phyloP scores from a whole-genome alignment of 2,797 vertebrate species.

The Leptodactylus fallax region DNA sequence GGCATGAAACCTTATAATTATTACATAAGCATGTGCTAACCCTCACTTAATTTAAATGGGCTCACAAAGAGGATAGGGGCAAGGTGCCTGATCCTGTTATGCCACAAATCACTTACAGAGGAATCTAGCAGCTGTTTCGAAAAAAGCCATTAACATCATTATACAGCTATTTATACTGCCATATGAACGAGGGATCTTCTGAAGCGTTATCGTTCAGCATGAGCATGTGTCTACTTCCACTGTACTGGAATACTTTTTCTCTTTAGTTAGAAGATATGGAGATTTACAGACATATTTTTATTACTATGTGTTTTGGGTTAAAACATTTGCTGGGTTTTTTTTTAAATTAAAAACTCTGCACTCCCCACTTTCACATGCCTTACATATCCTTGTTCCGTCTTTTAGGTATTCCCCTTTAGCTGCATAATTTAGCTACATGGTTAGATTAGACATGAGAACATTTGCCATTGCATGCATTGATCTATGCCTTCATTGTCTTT shows the following conservation, averaged over 20 bases:
- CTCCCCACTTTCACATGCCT: too few relatives aligned
- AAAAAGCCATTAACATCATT: slow-evolving; percentile 31
- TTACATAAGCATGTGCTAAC: slow-evolving; percentile 54
- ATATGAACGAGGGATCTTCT: background rate
- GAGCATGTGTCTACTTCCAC: background rate
- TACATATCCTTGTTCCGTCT: too few relatives aligned
- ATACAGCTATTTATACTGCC: slow-evolving; percentile 12
- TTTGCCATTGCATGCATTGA: too few relatives aligned
- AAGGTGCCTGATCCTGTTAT: slow-evolving; percentile 20
- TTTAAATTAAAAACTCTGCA: background rate
- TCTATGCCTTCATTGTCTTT: too few relatives aligned
- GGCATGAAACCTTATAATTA: slow-evolving; percentile 54
- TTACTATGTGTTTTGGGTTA: too few relatives aligned
- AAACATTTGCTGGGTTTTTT: too few relatives aligned
- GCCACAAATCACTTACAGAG: slow-evolving; percentile 27
- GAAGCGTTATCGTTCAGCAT: background rate
- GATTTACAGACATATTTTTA: background rate
- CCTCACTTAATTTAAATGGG: slow-evolving; percentile 37
- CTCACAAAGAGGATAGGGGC: slow-evolving; percentile 30
- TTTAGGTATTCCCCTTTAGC: too few relatives aligned
- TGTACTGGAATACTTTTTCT: background rate
- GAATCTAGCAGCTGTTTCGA: slow-evolving; percentile 36
- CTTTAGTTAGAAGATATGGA: background rate
- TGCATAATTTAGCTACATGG: too few relatives aligned
- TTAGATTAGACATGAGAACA: too few relatives aligned